Percentiles rank a stretch among this genome's conserved stretches.
Conservation (phyloP, 2,113 vertebrate genomes). For the Mesoclemmys tuberculata region DNA sequence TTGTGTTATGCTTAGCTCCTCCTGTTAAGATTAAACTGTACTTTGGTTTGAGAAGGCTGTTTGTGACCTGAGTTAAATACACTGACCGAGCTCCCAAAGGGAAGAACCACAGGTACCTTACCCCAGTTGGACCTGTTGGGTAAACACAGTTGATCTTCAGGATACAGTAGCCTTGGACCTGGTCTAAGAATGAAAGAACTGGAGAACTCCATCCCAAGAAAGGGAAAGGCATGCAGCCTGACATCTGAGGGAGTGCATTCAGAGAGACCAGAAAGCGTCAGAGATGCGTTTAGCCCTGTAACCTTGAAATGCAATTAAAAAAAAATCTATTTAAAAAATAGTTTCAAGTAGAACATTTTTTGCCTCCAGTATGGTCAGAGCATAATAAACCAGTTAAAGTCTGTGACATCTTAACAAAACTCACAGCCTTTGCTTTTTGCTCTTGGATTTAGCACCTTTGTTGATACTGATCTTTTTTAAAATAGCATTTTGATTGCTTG, state of each 20-base stretch:
- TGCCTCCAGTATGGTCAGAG: not conserved
- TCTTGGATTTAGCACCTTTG: not conserved
- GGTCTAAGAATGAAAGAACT: not conserved
- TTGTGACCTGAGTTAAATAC: too few relatives aligned
- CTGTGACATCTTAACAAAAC: not conserved
- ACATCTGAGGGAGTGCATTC: not conserved
- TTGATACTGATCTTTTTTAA: not conserved
- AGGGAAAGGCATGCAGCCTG: slow-evolving; percentile 10
- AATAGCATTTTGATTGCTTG: not conserved
- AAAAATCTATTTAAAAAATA: not conserved
- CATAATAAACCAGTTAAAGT: not conserved
- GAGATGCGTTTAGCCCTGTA: slow-evolving; percentile 33
- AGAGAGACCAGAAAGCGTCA: not conserved
- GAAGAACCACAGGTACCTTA: not conserved
- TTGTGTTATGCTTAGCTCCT: too few relatives aligned
- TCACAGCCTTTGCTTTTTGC: not conserved
- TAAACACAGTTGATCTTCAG: not conserved
- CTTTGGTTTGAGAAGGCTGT: too few relatives aligned
- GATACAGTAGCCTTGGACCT: not conserved
- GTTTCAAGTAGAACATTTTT: slow-evolving; percentile 20
- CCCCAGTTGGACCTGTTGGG: not conserved
- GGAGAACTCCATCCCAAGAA: slow-evolving; percentile 27
- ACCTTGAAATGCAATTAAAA: not conserved
- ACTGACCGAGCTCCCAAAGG: not conserved
- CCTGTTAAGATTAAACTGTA: too few relatives aligned